A percentile compares a stretch with the other conserved stretches of the same genome.
Evolutionary conservation across 2,888 invertebrate genomes (phyloP).

Genomic region (Cerastis rubricosa): DNA sequence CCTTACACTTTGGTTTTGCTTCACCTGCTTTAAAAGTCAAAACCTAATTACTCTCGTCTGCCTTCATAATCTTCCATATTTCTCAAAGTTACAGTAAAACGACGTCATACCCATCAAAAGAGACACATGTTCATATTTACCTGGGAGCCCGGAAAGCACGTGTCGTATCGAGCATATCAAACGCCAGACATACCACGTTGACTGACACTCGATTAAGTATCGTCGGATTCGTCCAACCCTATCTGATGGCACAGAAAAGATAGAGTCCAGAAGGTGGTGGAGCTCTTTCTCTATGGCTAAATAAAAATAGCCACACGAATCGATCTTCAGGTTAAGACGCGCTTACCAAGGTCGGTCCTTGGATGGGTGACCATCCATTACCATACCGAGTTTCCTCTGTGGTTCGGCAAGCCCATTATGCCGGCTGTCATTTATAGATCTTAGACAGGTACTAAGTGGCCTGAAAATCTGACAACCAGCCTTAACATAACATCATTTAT

Average conservation of each 20-base stretch:
- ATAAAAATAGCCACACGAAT: not conserved
- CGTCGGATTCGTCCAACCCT: conserved; percentile 35
- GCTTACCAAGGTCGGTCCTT: not conserved
- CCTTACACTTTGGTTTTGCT: not conserved
- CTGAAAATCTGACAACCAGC: not conserved
- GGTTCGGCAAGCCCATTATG: not conserved
- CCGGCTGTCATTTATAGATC: not conserved
- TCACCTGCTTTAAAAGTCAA: not conserved
- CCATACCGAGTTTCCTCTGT: not conserved
- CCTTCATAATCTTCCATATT: not conserved
- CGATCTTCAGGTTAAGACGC: not conserved
- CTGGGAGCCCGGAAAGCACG: conserved; percentile 22
- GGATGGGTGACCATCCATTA: not conserved
- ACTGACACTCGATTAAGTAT: conserved; percentile 63
- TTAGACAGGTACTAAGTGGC: no score
- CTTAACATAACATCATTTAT: no score
- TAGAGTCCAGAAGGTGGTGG: not conserved
- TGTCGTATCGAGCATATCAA: conserved; percentile 37
- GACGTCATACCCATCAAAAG: conserved; percentile 19
- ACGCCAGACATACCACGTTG: conserved; percentile 38
- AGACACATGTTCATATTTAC: conserved; percentile 23
- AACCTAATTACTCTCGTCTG: not conserved
- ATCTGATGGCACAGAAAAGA: conserved; percentile 22
- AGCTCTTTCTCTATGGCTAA: not conserved
- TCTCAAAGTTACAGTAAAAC: conserved; percentile 3